A percentile compares a stretch with the other conserved stretches of the same genome.
Evolutionary conservation across 2,113 vertebrate genomes (phyloP).

Genomic region (Rissa tridactyla): DNA sequence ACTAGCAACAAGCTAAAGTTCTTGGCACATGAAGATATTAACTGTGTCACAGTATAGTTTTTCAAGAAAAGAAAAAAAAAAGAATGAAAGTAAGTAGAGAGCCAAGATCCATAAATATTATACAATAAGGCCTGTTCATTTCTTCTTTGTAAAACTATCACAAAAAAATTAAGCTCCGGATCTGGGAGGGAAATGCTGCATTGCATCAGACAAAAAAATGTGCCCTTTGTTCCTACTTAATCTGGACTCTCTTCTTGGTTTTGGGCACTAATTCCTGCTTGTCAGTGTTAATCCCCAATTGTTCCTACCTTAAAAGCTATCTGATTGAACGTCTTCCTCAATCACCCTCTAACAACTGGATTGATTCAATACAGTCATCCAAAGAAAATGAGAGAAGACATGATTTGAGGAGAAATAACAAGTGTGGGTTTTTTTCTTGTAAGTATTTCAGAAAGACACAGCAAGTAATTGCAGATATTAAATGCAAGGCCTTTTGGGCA

Average conservation of each 20-base stretch:
- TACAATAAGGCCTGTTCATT: not conserved
- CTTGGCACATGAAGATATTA: not conserved
- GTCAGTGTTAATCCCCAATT: not conserved
- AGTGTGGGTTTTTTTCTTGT: not conserved
- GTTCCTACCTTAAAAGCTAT: conserved; percentile 17
- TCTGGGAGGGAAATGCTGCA: not conserved
- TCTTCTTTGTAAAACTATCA: not conserved
- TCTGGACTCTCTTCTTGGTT: not conserved
- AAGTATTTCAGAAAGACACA: not conserved
- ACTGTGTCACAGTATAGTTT: not conserved
- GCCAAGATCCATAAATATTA: not conserved
- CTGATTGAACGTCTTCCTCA: not conserved
- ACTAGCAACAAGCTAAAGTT: not conserved
- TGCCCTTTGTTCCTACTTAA: not conserved
- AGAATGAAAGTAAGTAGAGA: not conserved
- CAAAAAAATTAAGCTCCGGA: not conserved
- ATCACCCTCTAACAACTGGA: not conserved
- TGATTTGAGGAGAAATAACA: not conserved
- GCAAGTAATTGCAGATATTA: not conserved
- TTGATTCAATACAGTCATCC: not conserved
- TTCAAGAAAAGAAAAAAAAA: not conserved
- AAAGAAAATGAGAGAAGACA: not conserved
- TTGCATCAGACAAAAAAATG: not conserved
- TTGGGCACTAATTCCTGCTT: not conserved
- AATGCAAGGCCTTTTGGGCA: not conserved